Conservation (phyloP, 30 jellyfish, hydroid and myxozoan genomes). For the Catostylus mosaicus region DNA sequence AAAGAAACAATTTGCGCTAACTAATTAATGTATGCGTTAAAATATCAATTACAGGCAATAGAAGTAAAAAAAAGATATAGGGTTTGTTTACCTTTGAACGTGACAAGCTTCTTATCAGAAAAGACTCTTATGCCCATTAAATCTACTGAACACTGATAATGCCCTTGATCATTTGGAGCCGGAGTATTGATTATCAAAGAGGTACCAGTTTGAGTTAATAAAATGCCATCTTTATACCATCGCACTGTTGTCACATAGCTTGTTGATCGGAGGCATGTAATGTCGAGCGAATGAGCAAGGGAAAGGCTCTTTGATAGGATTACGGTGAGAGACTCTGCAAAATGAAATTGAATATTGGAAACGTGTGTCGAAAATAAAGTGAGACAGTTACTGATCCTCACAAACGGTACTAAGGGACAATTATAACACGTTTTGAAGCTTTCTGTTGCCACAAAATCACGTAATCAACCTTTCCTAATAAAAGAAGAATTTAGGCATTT, state of each 20-base stretch:
- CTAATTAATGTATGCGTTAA: too few relatives aligned
- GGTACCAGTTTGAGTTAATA: slow-evolving; percentile 14
- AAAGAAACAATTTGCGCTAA: too few relatives aligned
- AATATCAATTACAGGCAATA: too few relatives aligned
- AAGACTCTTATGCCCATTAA: background rate
- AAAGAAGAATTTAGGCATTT: too few relatives aligned
- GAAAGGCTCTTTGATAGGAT: background rate
- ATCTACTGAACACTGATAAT: slow-evolving; percentile 14
- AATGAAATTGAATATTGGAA: background rate
- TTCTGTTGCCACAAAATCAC: too few relatives aligned
- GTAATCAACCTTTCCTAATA: too few relatives aligned
- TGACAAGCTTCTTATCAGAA: slow-evolving; percentile 19
- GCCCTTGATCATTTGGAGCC: slow-evolving; percentile 20
- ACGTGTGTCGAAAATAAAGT: too few relatives aligned
- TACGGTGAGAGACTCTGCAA: slow-evolving; percentile 22
- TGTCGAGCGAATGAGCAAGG: background rate
- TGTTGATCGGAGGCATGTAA: slow-evolving; percentile 27
- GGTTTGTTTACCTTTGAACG: slow-evolving; percentile 15
- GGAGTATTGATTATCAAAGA: background rate
- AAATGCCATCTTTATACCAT: slow-evolving; percentile 46
- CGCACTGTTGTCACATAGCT: background rate
- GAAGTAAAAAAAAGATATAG: background rate
- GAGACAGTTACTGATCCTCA: too few relatives aligned
- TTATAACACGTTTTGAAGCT: too few relatives aligned
- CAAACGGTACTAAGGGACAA: too few relatives aligned